Evolutionary conservation across 2,797 vertebrate genomes (phyloP).

Genomic region (Setipinna tenuifilis): DNA sequence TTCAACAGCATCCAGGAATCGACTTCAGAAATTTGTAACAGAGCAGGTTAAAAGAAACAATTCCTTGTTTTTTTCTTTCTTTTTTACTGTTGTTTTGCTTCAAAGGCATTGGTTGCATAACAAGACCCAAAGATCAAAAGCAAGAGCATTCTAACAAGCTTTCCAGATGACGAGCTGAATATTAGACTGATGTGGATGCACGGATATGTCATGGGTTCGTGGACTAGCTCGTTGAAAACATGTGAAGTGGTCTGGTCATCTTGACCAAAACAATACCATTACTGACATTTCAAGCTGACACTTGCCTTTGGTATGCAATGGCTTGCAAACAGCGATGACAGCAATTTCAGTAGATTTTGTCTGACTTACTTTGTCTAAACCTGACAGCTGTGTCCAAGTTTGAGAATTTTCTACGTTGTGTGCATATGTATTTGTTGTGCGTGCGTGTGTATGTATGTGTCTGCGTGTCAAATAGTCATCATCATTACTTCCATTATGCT

Average conservation of each 20-base stretch:
- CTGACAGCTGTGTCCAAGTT: background rate
- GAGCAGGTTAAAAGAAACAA: background rate
- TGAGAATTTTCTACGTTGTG: background rate
- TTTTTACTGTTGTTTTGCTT: background rate
- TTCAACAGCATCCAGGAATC: background rate
- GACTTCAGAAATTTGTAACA: background rate
- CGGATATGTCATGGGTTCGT: background rate
- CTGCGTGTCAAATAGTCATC: constrained; percentile 29
- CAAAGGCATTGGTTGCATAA: constrained; percentile 3
- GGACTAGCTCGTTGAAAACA: background rate
- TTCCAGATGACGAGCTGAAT: background rate
- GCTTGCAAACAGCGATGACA: background rate
- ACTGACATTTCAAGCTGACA: background rate
- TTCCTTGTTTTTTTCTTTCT: background rate
- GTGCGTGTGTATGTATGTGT: constrained; percentile 43
- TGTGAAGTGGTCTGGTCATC: background rate
- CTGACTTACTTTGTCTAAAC: background rate
- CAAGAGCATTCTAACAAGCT: background rate
- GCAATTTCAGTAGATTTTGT: background rate
- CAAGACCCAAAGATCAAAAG: background rate
- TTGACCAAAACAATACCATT: background rate
- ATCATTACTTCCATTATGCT: constrained; percentile 32
- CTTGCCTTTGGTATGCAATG: constrained; percentile 10
- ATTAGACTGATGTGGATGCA: background rate
- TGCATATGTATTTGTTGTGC: no score